Percentiles rank a stretch among this genome's conserved stretches.
These are phyloP conservation scores for Leptopilina boulardi DNA, from an alignment of 1,140 invertebrate species.

Conservation along the genomic window DNA sequence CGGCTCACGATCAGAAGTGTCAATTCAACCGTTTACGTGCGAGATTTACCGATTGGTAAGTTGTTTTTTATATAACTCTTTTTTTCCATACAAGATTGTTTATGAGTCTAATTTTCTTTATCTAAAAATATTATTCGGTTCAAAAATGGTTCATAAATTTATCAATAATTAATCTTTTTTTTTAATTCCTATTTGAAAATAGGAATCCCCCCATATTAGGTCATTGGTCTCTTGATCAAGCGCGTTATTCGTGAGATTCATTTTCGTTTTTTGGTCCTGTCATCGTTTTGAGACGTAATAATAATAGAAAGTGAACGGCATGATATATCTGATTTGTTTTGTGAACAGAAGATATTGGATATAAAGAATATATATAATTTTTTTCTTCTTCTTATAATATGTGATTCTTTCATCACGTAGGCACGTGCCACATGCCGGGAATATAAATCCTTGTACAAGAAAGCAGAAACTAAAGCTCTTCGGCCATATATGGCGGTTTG, in stretches of 20 bases:
- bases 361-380: not conserved
- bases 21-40: too few relatives aligned
- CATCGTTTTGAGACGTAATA: not conserved
- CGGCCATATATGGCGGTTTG: constrained; percentile 43
- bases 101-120: too few relatives aligned
- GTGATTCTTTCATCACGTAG: constrained; percentile 18
- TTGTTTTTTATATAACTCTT: too few relatives aligned
- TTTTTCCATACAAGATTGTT: too few relatives aligned
- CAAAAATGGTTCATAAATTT: too few relatives aligned
- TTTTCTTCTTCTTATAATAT: not conserved
- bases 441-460: constrained; percentile 53
- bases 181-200: too few relatives aligned
- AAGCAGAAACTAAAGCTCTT: constrained; percentile 48
- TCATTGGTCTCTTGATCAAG: not conserved
- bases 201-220: too few relatives aligned
- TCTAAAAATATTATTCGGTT: too few relatives aligned
- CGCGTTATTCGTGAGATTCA: not conserved
- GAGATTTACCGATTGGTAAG: too few relatives aligned
- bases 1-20: too few relatives aligned
- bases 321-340: constrained; percentile 6
- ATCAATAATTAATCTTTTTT: too few relatives aligned
- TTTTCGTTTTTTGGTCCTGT: constrained; percentile 17
- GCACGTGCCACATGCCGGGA: constrained; percentile 49
- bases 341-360: not conserved
- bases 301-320: not conserved